Conservation (phyloP, 1,140 invertebrate species). For the Caerostris darwini region DNA sequence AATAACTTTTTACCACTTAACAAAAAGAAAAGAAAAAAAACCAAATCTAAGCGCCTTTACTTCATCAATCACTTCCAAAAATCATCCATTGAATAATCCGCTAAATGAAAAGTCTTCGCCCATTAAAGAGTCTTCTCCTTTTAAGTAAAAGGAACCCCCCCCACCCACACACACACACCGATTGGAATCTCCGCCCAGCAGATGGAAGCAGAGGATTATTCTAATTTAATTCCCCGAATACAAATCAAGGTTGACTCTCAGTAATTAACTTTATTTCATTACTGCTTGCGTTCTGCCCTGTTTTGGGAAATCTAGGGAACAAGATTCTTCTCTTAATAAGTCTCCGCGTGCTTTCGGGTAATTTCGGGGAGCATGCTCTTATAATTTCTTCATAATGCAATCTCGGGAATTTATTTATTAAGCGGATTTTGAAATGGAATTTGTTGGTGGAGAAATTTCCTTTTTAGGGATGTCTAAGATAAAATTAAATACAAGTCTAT, state of each 20-base stretch:
- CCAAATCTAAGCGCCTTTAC: not conserved
- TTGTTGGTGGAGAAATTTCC: too few relatives aligned
- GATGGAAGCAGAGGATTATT: not conserved
- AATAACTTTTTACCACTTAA: too few relatives aligned
- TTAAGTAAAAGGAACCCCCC: not conserved
- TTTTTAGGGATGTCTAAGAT: too few relatives aligned
- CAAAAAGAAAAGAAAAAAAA: too few relatives aligned
- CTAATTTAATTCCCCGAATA: constrained; percentile 1
- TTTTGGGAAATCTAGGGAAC: too few relatives aligned
- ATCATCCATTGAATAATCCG: not conserved
- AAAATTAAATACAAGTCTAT: too few relatives aligned
- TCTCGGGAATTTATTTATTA: too few relatives aligned
- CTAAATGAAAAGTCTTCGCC: not conserved
- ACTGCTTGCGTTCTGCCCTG: not conserved
- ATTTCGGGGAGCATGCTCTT: too few relatives aligned
- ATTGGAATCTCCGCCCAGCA: not conserved
- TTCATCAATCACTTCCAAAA: not conserved
- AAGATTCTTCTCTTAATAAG: too few relatives aligned
- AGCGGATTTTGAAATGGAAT: too few relatives aligned
- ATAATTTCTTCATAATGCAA: too few relatives aligned
- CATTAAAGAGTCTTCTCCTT: not conserved
- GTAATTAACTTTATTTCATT: constrained; percentile 23
- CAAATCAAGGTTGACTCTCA: not conserved
- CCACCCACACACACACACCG: not conserved
- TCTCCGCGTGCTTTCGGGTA: too few relatives aligned